Evolutionary conservation across 2,113 vertebrate species (phyloP).

Genomic region (Zosterops hypoxanthus): DNA sequence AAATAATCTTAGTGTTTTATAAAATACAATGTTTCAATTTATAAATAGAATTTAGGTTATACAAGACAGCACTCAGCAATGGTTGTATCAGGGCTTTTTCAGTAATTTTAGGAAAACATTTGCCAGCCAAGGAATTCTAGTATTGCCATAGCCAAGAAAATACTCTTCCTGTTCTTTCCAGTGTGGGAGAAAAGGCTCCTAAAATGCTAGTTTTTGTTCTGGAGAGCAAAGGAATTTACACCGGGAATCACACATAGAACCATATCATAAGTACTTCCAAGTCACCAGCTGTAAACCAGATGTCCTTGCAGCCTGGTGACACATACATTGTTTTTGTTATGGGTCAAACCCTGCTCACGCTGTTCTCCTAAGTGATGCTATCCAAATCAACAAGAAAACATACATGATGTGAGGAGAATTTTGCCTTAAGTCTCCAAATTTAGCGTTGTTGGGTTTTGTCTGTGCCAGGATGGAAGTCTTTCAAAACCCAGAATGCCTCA

Average conservation of each 20-base stretch:
- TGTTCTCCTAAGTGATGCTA: background rate
- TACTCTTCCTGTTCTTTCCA: slow-evolving; percentile 3
- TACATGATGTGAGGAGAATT: background rate
- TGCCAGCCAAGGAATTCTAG: slow-evolving; percentile 19
- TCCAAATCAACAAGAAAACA: background rate
- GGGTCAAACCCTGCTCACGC: background rate
- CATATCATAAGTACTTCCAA: background rate
- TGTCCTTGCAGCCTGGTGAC: background rate
- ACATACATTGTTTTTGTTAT: background rate
- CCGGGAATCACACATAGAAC: background rate
- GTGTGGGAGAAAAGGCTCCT: background rate
- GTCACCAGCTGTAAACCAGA: slow-evolving; percentile 19
- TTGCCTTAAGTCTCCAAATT: background rate
- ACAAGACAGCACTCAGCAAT: slow-evolving; percentile 39
- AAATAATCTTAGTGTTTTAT: slow-evolving; percentile 64
- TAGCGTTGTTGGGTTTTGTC: background rate
- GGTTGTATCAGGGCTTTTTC: slow-evolving; percentile 47
- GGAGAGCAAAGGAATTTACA: background rate
- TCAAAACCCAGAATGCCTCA: slow-evolving; percentile 9
- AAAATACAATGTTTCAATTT: slow-evolving; percentile 51
- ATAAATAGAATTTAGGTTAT: slow-evolving; percentile 62
- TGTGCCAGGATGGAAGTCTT: slow-evolving; percentile 1
- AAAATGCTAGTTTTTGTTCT: slow-evolving; percentile 9
- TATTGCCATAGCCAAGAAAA: slow-evolving; percentile 33
- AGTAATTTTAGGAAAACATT: slow-evolving; percentile 44